Conservation (phyloP, 2,888 invertebrate species). For the Oscheius sp. region DNA sequence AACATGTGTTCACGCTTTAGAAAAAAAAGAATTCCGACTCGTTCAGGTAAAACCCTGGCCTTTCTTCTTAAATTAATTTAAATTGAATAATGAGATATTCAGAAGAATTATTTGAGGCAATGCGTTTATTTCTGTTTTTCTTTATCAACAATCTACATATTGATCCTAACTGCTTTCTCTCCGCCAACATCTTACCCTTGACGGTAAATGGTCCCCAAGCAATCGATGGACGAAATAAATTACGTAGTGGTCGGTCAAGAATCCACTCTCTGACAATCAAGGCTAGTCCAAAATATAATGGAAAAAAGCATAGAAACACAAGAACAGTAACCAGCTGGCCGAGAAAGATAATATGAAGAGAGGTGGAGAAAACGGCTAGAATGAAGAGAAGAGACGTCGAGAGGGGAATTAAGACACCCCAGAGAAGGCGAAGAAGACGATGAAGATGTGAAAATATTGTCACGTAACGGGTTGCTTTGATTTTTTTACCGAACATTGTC, state of each 20-base stretch:
- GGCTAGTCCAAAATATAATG: neutral
- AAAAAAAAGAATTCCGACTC: too few species aligned
- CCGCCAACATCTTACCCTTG: constrained; percentile 21
- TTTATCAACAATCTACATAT: too few species aligned
- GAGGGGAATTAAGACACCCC: neutral
- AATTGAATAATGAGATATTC: too few species aligned
- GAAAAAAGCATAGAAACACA: neutral
- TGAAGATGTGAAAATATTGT: neutral
- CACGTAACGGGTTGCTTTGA: too few species aligned
- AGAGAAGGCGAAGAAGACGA: neutral
- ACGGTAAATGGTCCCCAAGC: constrained; percentile 15
- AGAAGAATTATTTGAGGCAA: too few species aligned
- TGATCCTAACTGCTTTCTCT: too few species aligned
- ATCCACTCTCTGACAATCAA: neutral
- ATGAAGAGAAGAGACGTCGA: neutral
- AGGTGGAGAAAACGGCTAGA: neutral
- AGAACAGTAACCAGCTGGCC: neutral
- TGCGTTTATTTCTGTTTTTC: too few species aligned
- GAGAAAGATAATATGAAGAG: neutral
- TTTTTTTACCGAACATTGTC: neutral
- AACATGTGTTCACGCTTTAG: too few species aligned
- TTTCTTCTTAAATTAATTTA: too few species aligned
- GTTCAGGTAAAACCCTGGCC: too few species aligned
- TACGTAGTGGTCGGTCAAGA: neutral
- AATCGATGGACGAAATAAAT: neutral